Base-by-base conservation (phyloP, 2,888 invertebrate genomes). In the Pyrgus malvae region DNA sequence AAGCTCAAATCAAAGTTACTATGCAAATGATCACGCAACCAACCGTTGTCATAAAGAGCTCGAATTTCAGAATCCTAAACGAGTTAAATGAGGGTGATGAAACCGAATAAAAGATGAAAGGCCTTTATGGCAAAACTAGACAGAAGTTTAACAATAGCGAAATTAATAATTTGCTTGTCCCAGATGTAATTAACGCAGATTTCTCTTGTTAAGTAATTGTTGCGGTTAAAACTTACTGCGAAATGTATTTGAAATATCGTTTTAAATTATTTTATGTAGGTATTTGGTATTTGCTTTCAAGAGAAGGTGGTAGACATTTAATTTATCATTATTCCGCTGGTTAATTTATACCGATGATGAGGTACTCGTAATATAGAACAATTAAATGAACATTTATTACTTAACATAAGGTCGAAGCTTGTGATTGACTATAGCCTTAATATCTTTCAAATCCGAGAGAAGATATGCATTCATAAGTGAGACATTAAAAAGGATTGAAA, bases 151-250 rank as follows among this genome's bases (percentile, higher is more conserved):
- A 42, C 50, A 51, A 44, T 51, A 17, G 50, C 17, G 42, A 51
- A 42, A 42, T 51, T 35, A 25, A 42, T 51, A 51, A 51, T 51
- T 51, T 51, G 35, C 42, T 42, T 42, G 35, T 42, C 25, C 17
- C 42, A 51, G 50, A 27, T 11, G 42, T 50, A 51, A 51, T 51
- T 51, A 51, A 44, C 50, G 23, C 23, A 35, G 35, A 51, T 51
- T 42, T 44, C 44, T 42, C 42, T 42, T 42, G 25, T 42, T 25
- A 51, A 50, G 35, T 25, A 19, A 17, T 50, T 50, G 42, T 50
- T 50, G 33, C 8, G 16, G 33, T 23, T 42, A 9, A 29, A 35
- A 17, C 12, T 33, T 42, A 9, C 23, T 33, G 17, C 33, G 11
- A 25, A 50, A 50, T 42, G 21, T 23, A 23, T 42, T 42, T 5